These are phyloP conservation scores for Caenorhabditis sp. DNA, from an alignment of 2,888 invertebrate species.

Conservation along the genomic window DNA sequence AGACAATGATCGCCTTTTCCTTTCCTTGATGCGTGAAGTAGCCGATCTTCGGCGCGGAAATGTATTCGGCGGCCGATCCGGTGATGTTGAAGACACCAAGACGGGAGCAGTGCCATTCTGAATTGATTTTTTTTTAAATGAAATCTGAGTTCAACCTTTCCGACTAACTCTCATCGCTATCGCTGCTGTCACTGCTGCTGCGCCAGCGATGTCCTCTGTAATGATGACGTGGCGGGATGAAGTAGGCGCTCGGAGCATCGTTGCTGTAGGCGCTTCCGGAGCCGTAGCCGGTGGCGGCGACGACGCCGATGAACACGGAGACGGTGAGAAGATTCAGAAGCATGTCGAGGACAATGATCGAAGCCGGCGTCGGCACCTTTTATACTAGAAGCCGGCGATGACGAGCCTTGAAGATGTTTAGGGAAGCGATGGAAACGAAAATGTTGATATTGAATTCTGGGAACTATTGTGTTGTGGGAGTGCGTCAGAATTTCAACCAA, in stretches of 20 bases:
- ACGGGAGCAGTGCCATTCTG: slow-evolving; percentile 34
- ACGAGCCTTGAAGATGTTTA: not conserved
- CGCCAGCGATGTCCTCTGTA: not conserved
- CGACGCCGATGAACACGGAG: slow-evolving; percentile 22
- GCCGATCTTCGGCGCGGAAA: slow-evolving; percentile 35
- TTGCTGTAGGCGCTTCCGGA: not conserved
- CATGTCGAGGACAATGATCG: slow-evolving; percentile 17
- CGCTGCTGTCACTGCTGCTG: slow-evolving; percentile 20
- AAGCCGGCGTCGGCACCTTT: not conserved
- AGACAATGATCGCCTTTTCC: slow-evolving; percentile 35
- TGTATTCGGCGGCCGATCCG: not conserved
- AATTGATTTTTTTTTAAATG: not conserved
- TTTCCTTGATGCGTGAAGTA: slow-evolving; percentile 42
- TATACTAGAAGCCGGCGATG: slow-evolving; percentile 8
- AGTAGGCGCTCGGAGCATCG: not conserved
- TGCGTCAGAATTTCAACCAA: not conserved
- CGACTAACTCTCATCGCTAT: slow-evolving; percentile 23
- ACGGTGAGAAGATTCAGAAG: slow-evolving; percentile 39
- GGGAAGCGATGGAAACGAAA: not conserved
- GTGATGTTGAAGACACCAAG: slow-evolving; percentile 24
- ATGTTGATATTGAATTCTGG: slow-evolving; percentile 37
- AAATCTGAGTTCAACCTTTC: not conserved
- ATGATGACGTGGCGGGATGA: slow-evolving; percentile 1
- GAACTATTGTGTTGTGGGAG: slow-evolving; percentile 13
- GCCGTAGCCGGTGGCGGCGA: slow-evolving; percentile 8